Evolutionary conservation across 2,113 vertebrate species (phyloP), one percentile per base, ranked within the genome.

Genomic region (Scortum barcoo): DNA sequence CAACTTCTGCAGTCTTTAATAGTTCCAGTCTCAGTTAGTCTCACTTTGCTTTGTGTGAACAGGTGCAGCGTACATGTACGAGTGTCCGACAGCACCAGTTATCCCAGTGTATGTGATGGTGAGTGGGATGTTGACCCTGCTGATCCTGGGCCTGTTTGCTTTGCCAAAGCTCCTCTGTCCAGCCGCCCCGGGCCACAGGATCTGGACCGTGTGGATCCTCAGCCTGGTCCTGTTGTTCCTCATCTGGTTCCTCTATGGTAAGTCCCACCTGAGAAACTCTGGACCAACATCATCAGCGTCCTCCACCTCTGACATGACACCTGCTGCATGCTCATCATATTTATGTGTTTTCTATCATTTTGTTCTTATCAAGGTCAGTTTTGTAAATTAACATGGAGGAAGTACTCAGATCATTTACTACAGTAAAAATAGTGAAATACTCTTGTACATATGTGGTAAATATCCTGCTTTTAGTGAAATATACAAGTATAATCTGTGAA

Each of bases 81-180:
- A 86, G n/a, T 89, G 84, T 67, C 84, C 87, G 16, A 46, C 2
- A 4, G 73, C 74, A 10, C 84, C 87, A 33, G 13, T 24, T 1
- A n/a, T 89, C 46, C 87, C 87, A 17, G 69, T 86, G 12, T 75
- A 84, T 16, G 44, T 86, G 57, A 63, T 89, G 65, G 77, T 84
- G 58, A 68, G 33, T 40, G 87, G 87, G 54, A 57, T 72, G 9
- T 2, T n/a, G 24, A 62, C 60, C 26, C 69, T 86, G 69, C 44
- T 84, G 51, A 0, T 86, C 24, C 54, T 75, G 20, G 65, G 5
- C n/a, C 4, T 83, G n/a, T 17, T 84, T 1, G n/a, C 40, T 12
- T 19, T 78, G 30, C 74, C 38, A 20, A 74, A n/a, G 70, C 11
- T 83, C 48, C 26, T 88, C 14, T 78, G 51, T 57, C 69, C 77